A percentile compares a stretch with the other conserved stretches of the same genome.
Evolutionary conservation across 2,797 vertebrate genomes (phyloP).

Genomic region (Enteromius fasciolatus): DNA sequence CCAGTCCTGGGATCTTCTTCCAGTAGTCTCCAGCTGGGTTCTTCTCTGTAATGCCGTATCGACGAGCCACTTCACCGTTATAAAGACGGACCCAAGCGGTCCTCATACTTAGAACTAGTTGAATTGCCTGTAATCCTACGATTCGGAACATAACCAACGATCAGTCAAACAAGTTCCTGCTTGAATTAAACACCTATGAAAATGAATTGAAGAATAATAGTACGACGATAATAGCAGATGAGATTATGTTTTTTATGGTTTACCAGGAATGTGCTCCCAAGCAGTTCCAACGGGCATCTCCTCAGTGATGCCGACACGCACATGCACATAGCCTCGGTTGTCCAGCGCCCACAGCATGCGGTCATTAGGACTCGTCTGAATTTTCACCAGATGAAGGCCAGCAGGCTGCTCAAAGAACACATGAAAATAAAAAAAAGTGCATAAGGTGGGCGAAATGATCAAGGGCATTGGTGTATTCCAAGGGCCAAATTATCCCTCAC

Average conservation of each 20-base stretch:
- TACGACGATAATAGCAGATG: background rate
- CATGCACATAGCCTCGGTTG: slow-evolving; percentile 87
- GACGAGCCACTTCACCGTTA: slow-evolving; percentile 89
- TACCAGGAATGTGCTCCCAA: slow-evolving; percentile 97
- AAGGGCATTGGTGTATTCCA: background rate
- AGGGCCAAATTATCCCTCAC: background rate
- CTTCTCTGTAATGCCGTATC: slow-evolving; percentile 88
- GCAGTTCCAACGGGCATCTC: slow-evolving; percentile 94
- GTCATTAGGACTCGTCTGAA: slow-evolving; percentile 91
- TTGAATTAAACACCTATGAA: background rate
- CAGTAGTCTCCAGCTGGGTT: slow-evolving; percentile 97
- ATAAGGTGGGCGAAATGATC: background rate
- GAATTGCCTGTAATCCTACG: slow-evolving; percentile 87
- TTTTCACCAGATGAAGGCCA: slow-evolving; percentile 85
- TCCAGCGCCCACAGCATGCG: slow-evolving; percentile 92
- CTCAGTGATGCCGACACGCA: slow-evolving; percentile 88
- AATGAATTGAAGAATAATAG: background rate
- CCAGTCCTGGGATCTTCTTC: slow-evolving; percentile 92
- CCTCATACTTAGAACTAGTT: slow-evolving; percentile 85
- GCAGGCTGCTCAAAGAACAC: slow-evolving; percentile 80
- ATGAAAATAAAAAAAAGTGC: background rate
- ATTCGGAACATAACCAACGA: background rate
- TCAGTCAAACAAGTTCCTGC: background rate
- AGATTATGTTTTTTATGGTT: slow-evolving; percentile 1
- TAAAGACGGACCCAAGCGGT: slow-evolving; percentile 93